A percentile compares a stretch with the other conserved stretches of the same genome.
Evolutionary conservation across 2,888 invertebrate genomes (phyloP).

Genomic region (Erebia ligea): DNA sequence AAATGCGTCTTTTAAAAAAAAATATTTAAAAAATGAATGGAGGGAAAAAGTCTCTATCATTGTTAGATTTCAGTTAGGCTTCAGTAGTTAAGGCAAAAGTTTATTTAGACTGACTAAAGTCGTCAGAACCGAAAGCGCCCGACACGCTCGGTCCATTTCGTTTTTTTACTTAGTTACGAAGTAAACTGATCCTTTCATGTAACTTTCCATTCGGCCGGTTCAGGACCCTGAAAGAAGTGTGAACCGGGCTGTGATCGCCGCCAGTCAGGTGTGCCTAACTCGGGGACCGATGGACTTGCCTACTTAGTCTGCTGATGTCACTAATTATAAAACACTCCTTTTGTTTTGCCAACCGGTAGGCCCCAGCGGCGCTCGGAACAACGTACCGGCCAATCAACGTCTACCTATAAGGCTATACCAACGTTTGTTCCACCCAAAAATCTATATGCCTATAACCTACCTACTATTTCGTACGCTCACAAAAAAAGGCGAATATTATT

Average conservation of each 20-base stretch:
- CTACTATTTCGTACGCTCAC: conserved; percentile 29
- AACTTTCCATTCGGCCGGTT: conserved; percentile 74
- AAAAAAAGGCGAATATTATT: conserved; percentile 39
- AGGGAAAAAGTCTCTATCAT: background rate
- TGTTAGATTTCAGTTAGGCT: background rate
- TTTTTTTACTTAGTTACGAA: conserved; percentile 67
- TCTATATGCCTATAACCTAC: conserved; percentile 26
- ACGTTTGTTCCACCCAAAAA: conserved; percentile 40
- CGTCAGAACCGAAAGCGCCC: conserved; percentile 40
- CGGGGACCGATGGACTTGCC: conserved; percentile 64
- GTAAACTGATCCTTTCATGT: conserved; percentile 74
- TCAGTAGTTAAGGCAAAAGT: background rate
- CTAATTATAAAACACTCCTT: conserved; percentile 71
- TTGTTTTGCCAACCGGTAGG: conserved; percentile 57
- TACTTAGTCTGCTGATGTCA: conserved; percentile 70
- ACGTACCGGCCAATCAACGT: conserved; percentile 41
- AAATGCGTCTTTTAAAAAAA: no score
- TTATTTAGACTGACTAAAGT: background rate
- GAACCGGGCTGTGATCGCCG: conserved; percentile 70
- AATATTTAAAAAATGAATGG: background rate
- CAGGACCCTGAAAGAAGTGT: conserved; percentile 74
- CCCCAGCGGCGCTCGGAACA: conserved; percentile 49
- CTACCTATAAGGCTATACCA: conserved; percentile 33
- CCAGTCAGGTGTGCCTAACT: conserved; percentile 73
- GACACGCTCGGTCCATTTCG: conserved; percentile 42